phyloP scores from a whole-genome alignment of 1,140 invertebrate genomes.

The Zaprionus ornatus region DNA sequence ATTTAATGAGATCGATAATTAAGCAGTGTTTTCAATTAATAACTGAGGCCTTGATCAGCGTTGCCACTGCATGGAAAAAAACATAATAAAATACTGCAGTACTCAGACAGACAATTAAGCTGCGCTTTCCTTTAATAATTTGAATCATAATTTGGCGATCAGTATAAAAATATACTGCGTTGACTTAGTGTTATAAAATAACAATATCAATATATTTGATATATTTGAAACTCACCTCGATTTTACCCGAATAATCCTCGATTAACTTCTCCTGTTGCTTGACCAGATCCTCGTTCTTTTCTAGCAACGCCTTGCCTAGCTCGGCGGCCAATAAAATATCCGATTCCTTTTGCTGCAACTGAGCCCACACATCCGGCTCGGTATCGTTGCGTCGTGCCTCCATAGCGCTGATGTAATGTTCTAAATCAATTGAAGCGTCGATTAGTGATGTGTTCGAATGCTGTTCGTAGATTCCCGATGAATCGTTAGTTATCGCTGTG shows the following conservation, averaged over 20 bases:
- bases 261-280: slow-evolving; percentile 92
- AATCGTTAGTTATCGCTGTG: slow-evolving; percentile 46
- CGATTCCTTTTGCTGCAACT: slow-evolving; percentile 95
- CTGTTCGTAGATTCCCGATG: slow-evolving; percentile 46
- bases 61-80: background rate
- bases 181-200: background rate
- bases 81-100: background rate
- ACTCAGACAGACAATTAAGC: background rate
- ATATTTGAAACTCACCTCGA: slow-evolving; percentile 91
- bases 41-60: background rate
- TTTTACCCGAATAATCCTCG: slow-evolving; percentile 95
- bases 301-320: slow-evolving; percentile 96
- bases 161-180: background rate
- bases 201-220: background rate
- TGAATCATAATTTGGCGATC: background rate
- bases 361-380: slow-evolving; percentile 90
- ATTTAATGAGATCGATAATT: background rate
- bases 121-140: background rate
- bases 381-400: slow-evolving; percentile 84
- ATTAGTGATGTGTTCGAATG: slow-evolving; percentile 65
- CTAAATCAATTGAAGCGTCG: slow-evolving; percentile 84
- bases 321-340: slow-evolving; percentile 97
- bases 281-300: slow-evolving; percentile 96
- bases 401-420: slow-evolving; percentile 86
- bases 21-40: background rate